These are phyloP conservation scores for Caenorhabditis sp. DNA, from an alignment of 2,888 invertebrate genomes.

Conservation along the genomic window DNA sequence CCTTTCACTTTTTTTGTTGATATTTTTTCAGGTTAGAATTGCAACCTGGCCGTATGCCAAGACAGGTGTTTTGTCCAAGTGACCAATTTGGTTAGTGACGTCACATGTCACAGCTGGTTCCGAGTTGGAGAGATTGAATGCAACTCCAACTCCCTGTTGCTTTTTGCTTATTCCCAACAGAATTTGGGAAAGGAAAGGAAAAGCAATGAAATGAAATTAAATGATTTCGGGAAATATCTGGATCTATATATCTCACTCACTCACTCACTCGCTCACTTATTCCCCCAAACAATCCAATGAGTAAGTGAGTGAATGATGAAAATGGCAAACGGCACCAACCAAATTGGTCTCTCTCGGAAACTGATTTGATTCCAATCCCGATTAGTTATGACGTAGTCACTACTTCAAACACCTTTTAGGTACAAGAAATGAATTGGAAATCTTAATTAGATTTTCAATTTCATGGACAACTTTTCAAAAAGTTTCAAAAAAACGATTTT, in stretches of 20 bases:
- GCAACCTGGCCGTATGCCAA: conserved; percentile 2
- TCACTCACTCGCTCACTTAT: too few relatives aligned
- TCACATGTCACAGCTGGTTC: conserved; percentile 27
- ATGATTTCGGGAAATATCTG: too few relatives aligned
- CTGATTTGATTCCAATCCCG: background rate
- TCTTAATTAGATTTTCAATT: too few relatives aligned
- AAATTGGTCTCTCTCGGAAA: background rate
- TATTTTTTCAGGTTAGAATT: background rate
- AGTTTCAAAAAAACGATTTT: too few relatives aligned
- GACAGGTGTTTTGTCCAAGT: conserved; percentile 49
- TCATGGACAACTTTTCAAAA: too few relatives aligned
- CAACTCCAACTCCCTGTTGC: background rate
- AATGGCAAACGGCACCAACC: background rate
- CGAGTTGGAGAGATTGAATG: conserved; percentile 24
- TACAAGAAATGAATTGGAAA: too few relatives aligned
- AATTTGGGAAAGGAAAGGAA: conserved; percentile 11
- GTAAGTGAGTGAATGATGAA: too few relatives aligned
- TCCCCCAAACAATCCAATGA: background rate
- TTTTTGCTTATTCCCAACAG: conserved; percentile 17
- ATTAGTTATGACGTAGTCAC: conserved; percentile 1
- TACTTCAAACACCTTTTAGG: background rate
- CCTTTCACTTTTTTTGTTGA: background rate
- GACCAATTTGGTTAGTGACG: conserved; percentile 53
- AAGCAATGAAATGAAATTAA: background rate
- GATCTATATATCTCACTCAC: too few relatives aligned